phyloP scores from a whole-genome alignment of 2,797 vertebrate species.

The Arctocebus calabarensis region DNA sequence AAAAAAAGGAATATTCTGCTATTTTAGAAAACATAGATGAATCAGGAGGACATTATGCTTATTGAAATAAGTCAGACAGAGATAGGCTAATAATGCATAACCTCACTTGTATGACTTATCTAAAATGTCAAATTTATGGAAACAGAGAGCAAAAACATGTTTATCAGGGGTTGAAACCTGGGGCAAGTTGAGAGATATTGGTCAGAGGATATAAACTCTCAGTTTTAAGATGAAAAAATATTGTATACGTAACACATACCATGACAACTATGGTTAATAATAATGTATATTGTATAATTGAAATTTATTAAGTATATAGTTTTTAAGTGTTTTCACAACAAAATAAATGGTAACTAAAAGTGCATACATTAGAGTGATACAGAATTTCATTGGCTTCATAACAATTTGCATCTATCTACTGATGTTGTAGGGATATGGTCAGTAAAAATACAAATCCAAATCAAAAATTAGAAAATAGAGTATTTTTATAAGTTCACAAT shows the following conservation, averaged over 20 bases:
- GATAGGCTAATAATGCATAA: too few species aligned
- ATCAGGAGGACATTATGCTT: too few species aligned
- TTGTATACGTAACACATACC: not conserved
- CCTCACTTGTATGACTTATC: too few species aligned
- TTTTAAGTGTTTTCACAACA: not conserved
- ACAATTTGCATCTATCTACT: not conserved
- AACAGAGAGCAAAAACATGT: too few species aligned
- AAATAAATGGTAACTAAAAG: not conserved
- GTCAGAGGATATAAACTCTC: not conserved
- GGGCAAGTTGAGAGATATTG: not conserved
- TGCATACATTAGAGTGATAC: not conserved
- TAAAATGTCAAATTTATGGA: too few species aligned
- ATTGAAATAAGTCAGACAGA: too few species aligned
- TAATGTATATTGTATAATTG: not conserved
- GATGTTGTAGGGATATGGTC: not conserved
- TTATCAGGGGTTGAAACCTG: not conserved
- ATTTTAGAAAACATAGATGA: too few species aligned
- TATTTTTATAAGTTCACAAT: not conserved
- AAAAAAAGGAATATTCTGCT: too few species aligned
- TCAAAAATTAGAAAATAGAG: not conserved
- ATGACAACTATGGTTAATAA: not conserved
- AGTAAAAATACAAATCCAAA: not conserved
- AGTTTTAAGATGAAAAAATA: not conserved
- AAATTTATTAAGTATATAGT: not conserved
- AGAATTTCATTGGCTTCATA: slow-evolving; percentile 3